Evolutionary conservation across 2,797 vertebrate species (phyloP).

Genomic region (Liasis olivaceus): DNA sequence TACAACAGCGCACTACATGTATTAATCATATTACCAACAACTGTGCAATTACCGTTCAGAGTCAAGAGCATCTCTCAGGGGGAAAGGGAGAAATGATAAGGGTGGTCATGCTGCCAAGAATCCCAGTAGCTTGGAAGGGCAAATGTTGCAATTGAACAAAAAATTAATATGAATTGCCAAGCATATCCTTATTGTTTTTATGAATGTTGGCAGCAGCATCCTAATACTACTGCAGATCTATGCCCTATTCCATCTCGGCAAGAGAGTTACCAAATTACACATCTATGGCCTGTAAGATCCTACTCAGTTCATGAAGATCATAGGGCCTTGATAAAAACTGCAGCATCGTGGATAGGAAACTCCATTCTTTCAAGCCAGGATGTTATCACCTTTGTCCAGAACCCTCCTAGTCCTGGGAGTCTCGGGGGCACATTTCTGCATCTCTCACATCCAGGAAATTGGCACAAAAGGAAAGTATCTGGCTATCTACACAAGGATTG

Average conservation of each 20-base stretch:
- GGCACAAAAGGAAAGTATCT: too few relatives aligned
- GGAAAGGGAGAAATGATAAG: background rate
- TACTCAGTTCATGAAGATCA: background rate
- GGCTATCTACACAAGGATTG: too few relatives aligned
- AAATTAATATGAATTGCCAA: background rate
- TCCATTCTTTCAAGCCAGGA: background rate
- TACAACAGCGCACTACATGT: constrained; percentile 9
- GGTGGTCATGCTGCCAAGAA: background rate
- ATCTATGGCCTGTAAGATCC: background rate
- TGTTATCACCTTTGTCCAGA: too few relatives aligned
- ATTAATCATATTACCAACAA: constrained; percentile 27
- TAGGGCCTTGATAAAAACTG: background rate
- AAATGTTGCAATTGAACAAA: background rate
- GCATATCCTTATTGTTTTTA: background rate
- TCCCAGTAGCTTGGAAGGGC: background rate
- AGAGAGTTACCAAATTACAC: background rate
- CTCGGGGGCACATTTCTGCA: too few relatives aligned
- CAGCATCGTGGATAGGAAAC: background rate
- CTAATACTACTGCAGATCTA: background rate
- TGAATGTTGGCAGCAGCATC: background rate
- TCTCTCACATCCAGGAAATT: too few relatives aligned
- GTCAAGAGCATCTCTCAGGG: background rate
- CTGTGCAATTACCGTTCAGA: constrained; percentile 3
- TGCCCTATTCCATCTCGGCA: background rate
- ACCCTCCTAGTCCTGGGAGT: too few relatives aligned